Percentiles rank a stretch among this genome's conserved stretches.
These are phyloP conservation scores for Sebastes fasciatus DNA, from an alignment of 2,113 vertebrate species.

Conservation along the genomic window DNA sequence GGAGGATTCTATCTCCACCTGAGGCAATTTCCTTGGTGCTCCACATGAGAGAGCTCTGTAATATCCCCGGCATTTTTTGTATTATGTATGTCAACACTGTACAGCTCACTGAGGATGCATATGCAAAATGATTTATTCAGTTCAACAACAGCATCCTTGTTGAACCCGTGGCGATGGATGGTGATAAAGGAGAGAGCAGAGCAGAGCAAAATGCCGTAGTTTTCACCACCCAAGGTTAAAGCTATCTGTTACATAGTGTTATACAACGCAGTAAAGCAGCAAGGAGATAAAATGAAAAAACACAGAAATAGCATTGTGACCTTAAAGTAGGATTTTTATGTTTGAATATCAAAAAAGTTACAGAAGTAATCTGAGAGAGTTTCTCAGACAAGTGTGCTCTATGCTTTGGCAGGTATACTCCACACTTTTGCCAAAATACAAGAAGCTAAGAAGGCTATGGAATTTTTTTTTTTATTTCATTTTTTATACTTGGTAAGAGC, in stretches of 20 bases:
- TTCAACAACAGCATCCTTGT: conserved; percentile 43
- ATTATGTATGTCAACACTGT: conserved; percentile 57
- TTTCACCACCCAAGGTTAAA: conserved; percentile 50
- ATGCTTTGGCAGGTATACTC: not conserved
- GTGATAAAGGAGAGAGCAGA: conserved; percentile 31
- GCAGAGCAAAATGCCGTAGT: conserved; percentile 31
- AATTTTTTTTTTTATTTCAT: not conserved
- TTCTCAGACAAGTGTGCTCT: not conserved
- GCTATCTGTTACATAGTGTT: conserved; percentile 18
- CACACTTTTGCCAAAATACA: not conserved
- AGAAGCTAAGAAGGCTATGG: not conserved
- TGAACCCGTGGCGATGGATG: conserved; percentile 39
- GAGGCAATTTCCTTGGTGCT: conserved; percentile 37
- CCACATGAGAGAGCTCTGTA: conserved; percentile 49
- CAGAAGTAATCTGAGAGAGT: not conserved
- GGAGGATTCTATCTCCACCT: conserved; percentile 30
- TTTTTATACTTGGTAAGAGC: not conserved
- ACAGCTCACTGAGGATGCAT: conserved; percentile 54
- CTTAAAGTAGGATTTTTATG: not conserved
- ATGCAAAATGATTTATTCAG: conserved; percentile 65
- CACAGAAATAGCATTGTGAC: not conserved
- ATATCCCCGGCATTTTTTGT: conserved; percentile 37
- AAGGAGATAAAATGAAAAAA: not conserved
- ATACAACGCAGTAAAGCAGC: conserved; percentile 24
- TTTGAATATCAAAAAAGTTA: conserved; percentile 1